Base-by-base conservation (phyloP, 2,113 vertebrate species). In the Phrynosoma blainvillii region DNA sequence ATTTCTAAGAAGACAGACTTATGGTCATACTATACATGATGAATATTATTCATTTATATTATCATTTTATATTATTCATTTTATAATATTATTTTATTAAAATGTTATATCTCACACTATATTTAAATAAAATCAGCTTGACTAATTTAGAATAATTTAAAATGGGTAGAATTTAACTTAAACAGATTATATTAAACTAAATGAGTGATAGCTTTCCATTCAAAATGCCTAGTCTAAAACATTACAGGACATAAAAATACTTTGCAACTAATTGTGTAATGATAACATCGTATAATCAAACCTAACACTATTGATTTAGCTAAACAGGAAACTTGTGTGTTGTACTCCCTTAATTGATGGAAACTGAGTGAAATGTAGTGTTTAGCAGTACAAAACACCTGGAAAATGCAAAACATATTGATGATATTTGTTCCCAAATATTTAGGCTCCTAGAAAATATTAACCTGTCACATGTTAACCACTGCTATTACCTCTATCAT, bases 291-390 rank as follows among this genome's bases (percentile, higher is more conserved):
- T 1, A 66, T 85, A 66, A 47, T 25, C 32, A 23, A 66, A 77
- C 66, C 14, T 42, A 40, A 18, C 70, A 59, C 25, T 62, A 73
- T 9, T n/a, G 25, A 81, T 42, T 5, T 68, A 76, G 8, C 54
- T 25, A 84, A 82, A 75, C 0, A 1, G 84, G 71, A 80, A 74
- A 77, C 14, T 42, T 21, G 65, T 82, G 84, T 84, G 88, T 7
- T 59, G 20, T 71, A 81, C 36, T 25, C 68, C 25, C 47, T 47
- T 25, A 78, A 78, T 62, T 66, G 36, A 76, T 47, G 65, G 52
- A 30, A 83, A 83, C 83, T 89, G 54, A 27, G 30, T 89, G 73
- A 54, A 80, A 36, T 82, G 30, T 66, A 54, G 23, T 82, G 82
- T 75, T 81, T 16, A 75, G 32, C 32, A 10, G 13, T 20, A 71